These are phyloP conservation scores for Diceros bicornis DNA, from an alignment of 2,797 vertebrate genomes.

Conservation along the genomic window DNA sequence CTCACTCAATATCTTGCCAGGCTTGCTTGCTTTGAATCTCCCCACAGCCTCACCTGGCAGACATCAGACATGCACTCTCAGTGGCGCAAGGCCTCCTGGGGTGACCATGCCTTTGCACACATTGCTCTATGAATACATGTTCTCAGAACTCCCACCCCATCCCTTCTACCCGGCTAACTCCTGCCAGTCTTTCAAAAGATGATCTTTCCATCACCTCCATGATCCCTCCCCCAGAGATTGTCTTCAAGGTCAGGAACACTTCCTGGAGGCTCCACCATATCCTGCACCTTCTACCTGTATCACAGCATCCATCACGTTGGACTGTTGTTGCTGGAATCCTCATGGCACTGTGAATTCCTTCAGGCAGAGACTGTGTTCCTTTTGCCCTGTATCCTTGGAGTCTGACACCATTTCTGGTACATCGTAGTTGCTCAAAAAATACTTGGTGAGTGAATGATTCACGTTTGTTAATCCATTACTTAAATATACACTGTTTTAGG, in stretches of 20 bases:
- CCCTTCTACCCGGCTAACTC: background rate
- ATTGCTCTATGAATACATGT: background rate
- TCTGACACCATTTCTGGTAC: background rate
- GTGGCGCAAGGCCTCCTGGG: background rate
- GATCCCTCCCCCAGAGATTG: background rate
- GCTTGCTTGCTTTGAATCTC: background rate
- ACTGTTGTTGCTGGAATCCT: background rate
- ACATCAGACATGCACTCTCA: background rate
- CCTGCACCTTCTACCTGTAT: background rate
- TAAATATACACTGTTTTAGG: slow-evolving; percentile 3
- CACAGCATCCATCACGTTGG: background rate
- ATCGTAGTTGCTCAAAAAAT: background rate
- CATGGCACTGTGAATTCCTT: background rate
- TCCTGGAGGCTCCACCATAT: background rate
- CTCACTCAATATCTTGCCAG: background rate
- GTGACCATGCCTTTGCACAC: background rate
- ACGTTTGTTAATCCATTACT: slow-evolving; percentile 17
- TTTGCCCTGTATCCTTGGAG: background rate
- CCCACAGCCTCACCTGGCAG: background rate
- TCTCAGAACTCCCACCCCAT: background rate
- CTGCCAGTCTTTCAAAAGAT: background rate
- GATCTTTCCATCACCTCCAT: background rate
- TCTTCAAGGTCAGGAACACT: background rate
- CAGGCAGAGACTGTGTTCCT: background rate
- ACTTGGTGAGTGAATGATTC: background rate